Evolutionary conservation across 1,140 invertebrate species (phyloP).

Genomic region (Lordiphosa mommai): DNA sequence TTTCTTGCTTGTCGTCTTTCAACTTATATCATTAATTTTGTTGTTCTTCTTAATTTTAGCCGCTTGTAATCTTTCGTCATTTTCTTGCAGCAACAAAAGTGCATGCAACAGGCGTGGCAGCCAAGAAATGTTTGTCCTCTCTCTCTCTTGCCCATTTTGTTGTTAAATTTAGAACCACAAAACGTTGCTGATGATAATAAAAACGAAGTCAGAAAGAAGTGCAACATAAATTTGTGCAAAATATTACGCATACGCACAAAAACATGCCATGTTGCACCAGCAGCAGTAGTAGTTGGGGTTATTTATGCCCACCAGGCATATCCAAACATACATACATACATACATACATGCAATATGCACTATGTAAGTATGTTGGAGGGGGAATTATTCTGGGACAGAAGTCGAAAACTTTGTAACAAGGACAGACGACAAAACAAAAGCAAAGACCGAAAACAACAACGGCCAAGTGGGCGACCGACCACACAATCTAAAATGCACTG

Average conservation of each 20-base stretch:
- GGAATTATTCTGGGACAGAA: conserved; percentile 61
- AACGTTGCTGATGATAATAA: conserved; percentile 57
- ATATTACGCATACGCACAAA: conserved; percentile 65
- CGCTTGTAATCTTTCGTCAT: conserved; percentile 55
- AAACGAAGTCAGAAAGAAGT: conserved; percentile 68
- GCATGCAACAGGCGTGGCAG: conserved; percentile 1
- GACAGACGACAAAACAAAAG: conserved; percentile 58
- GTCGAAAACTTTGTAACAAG: conserved; percentile 57
- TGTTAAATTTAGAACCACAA: conserved; percentile 57
- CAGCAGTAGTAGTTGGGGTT: conserved; percentile 44
- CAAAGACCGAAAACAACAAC: conserved; percentile 36
- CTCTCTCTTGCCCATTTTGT: conserved; percentile 10
- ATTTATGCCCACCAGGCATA: conserved; percentile 44
- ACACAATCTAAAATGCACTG: conserved; percentile 34
- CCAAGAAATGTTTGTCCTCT: neutral
- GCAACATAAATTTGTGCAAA: conserved; percentile 72
- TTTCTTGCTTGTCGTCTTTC: conserved; percentile 8
- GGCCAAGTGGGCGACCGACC: conserved; percentile 56
- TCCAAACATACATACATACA: conserved; percentile 20
- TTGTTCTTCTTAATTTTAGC: conserved; percentile 51
- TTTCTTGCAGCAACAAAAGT: conserved; percentile 15
- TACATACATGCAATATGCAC: conserved; percentile 17
- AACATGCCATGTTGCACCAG: conserved; percentile 43
- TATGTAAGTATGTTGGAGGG: conserved; percentile 16
- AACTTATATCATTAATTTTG: conserved; percentile 51